phyloP scores from a whole-genome alignment of 2,888 invertebrate species.

The Cosmia trapezina region DNA sequence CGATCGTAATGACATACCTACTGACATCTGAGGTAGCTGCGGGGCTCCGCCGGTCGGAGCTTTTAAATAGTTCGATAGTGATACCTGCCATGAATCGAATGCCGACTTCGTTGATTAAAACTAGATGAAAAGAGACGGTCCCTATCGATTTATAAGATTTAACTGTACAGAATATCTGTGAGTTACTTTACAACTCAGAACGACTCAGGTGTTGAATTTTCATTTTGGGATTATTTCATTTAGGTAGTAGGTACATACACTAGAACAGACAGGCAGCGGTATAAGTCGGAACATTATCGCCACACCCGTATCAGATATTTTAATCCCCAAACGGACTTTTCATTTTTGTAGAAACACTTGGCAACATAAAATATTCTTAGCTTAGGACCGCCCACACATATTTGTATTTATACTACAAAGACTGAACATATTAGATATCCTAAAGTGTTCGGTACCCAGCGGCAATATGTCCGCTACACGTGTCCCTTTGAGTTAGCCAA shows the following conservation, averaged over 20 bases:
- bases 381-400: constrained; percentile 7
- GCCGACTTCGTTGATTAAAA: constrained; percentile 47
- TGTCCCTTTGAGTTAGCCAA: constrained; percentile 30
- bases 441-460: constrained; percentile 21
- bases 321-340: constrained; percentile 5
- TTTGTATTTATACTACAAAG: constrained; percentile 37
- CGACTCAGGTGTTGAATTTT: background rate
- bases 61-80: constrained; percentile 51
- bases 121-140: constrained; percentile 38
- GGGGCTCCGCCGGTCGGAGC: background rate
- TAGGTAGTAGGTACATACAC: background rate
- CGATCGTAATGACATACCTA: constrained; percentile 32
- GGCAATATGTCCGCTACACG: constrained; percentile 42
- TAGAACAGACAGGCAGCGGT: background rate
- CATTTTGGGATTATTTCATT: background rate
- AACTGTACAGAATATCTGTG: background rate
- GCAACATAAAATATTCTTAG: constrained; percentile 13
- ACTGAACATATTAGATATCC: constrained; percentile 32
- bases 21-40: constrained; percentile 17
- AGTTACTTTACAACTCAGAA: background rate
- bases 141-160: constrained; percentile 23
- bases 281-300: background rate
- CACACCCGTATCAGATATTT: background rate
- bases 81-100: constrained; percentile 33
- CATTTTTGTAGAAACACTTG: constrained; percentile 8